Evolutionary conservation across 1,140 invertebrate genomes (phyloP).

Genomic region (Euura saliciscinereae): DNA sequence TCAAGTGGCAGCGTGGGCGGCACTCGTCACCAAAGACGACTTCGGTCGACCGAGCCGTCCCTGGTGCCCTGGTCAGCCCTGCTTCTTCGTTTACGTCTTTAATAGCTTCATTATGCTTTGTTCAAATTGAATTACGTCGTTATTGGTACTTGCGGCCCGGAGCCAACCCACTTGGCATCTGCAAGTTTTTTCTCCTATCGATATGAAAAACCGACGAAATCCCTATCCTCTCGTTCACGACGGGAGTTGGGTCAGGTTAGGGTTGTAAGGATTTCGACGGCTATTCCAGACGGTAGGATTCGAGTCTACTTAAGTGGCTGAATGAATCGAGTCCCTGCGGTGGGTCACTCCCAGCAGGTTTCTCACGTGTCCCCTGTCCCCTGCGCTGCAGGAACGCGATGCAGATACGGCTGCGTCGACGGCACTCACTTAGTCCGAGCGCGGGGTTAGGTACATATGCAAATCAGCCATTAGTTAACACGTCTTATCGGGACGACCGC

Average conservation of each 20-base stretch:
- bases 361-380: neutral
- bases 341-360: neutral
- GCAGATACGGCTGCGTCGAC: neutral
- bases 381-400: neutral
- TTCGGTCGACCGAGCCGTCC: neutral
- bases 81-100: neutral
- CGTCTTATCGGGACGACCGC: neutral
- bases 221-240: neutral
- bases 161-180: neutral
- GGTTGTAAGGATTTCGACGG: neutral
- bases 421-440: slow-evolving; percentile 1
- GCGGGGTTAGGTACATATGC: slow-evolving; percentile 6
- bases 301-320: neutral
- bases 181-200: too few relatives aligned
- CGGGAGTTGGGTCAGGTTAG: neutral
- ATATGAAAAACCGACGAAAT: neutral
- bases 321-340: slow-evolving; percentile 6
- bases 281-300: neutral
- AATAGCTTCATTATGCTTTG: neutral
- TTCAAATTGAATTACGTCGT: neutral
- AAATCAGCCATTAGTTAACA: slow-evolving; percentile 7
- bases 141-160: neutral
- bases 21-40: slow-evolving; percentile 36
- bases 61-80: neutral
- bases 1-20: slow-evolving; percentile 58